Conservation (phyloP, 2,797 vertebrate genomes). For the Leuciscus waleckii region DNA sequence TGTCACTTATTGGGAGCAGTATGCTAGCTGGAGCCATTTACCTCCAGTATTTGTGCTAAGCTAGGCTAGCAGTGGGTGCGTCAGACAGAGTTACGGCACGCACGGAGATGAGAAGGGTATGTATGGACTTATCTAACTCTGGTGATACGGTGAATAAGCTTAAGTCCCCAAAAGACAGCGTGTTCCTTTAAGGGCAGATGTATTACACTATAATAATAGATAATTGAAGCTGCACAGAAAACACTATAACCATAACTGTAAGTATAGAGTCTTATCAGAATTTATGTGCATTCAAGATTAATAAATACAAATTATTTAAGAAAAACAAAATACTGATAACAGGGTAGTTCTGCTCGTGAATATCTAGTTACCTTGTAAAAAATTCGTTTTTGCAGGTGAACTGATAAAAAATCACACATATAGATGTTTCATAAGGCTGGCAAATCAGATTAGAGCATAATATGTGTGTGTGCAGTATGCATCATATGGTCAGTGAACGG, state of each 20-base stretch:
- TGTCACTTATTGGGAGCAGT: too few species aligned
- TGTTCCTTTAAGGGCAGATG: background rate
- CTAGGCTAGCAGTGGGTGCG: too few species aligned
- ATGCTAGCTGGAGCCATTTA: too few species aligned
- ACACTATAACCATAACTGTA: background rate
- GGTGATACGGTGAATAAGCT: too few species aligned
- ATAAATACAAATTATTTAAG: background rate
- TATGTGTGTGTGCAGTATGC: slow-evolving; percentile 18
- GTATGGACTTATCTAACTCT: too few species aligned
- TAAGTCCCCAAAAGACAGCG: too few species aligned
- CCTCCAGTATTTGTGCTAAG: too few species aligned
- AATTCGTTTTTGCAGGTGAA: background rate
- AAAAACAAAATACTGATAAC: background rate
- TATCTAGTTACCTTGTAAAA: background rate
- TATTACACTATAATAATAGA: background rate
- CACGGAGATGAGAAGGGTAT: too few species aligned
- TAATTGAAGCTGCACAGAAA: background rate
- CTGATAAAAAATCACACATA: background rate
- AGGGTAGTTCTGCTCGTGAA: background rate
- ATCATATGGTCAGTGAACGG: slow-evolving; percentile 27
- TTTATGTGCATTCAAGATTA: background rate
- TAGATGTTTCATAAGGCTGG: background rate
- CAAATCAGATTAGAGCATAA: slow-evolving; percentile 17
- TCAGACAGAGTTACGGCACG: too few species aligned
- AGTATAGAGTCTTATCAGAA: background rate